Percentiles rank a stretch among this genome's conserved stretches.
Evolutionary conservation across 1,140 invertebrate genomes (phyloP).

Genomic region (Hylyphantes graminicola): DNA sequence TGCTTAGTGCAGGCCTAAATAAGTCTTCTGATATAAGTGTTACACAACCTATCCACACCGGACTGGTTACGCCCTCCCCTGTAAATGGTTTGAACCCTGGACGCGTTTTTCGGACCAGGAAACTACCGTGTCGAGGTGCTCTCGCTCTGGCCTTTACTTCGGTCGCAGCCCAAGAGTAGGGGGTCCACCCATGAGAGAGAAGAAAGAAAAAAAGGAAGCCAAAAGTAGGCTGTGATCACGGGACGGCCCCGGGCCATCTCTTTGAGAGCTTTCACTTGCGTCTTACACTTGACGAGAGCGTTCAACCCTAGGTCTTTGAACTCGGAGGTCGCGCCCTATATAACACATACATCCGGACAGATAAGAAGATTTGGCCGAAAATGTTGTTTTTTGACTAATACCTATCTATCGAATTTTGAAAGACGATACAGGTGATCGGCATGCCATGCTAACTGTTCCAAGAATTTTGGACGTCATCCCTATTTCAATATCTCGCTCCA

Average conservation of each 20-base stretch:
- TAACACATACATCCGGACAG: constrained; percentile 41
- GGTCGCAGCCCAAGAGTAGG: background rate
- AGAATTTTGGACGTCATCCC: too few species aligned
- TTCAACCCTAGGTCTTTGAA: constrained; percentile 58
- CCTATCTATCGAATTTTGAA: constrained; percentile 20
- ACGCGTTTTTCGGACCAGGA: constrained; percentile 20
- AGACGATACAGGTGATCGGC: too few species aligned
- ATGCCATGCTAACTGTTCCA: too few species aligned
- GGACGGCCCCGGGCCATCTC: constrained; percentile 24
- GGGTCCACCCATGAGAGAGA: constrained; percentile 23
- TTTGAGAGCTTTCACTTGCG: constrained; percentile 13
- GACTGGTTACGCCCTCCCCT: background rate
- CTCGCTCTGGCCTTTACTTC: constrained; percentile 39
- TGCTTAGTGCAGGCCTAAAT: too few species aligned
- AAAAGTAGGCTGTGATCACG: constrained; percentile 54
- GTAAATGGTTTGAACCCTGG: background rate
- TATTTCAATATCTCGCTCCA: too few species aligned
- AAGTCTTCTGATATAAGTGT: too few species aligned
- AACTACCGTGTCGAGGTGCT: constrained; percentile 9
- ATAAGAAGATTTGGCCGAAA: constrained; percentile 16
- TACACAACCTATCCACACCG: too few species aligned
- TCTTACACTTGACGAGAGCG: constrained; percentile 52
- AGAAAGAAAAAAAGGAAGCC: constrained; percentile 37
- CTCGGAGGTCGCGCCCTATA: constrained; percentile 57
- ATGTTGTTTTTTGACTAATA: constrained; percentile 27